Conservation (phyloP, 2,113 vertebrate species). For the Manacus vitellinus region DNA sequence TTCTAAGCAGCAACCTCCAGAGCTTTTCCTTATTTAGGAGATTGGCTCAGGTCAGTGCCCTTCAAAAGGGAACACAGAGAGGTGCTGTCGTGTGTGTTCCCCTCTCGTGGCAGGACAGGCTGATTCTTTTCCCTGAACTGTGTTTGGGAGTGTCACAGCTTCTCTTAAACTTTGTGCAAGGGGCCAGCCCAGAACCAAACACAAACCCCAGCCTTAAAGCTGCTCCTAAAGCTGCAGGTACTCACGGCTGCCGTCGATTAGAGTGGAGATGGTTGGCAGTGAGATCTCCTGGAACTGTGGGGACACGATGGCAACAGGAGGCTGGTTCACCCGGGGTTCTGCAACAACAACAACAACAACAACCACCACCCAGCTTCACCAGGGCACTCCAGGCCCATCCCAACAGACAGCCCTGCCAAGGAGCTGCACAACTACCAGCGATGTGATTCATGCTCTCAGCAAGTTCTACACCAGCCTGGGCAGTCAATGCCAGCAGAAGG, state of each 20-base stretch:
- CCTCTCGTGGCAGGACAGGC: not conserved
- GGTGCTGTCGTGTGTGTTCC: not conserved
- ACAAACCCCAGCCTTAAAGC: not conserved
- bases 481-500: not conserved
- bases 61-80: not conserved
- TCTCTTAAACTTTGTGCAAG: not conserved
- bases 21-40: constrained; percentile 9
- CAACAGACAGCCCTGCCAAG: not conserved
- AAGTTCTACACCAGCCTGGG: rapidly evolving
- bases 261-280: constrained; percentile 92
- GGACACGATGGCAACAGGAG: constrained; percentile 91
- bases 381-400: not conserved
- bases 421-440: not conserved
- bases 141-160: not conserved
- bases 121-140: not conserved
- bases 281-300: constrained; percentile 93
- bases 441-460: not conserved
- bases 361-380: not conserved
- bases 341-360: constrained; percentile 64
- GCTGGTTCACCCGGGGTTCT: constrained; percentile 94
- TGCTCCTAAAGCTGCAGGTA: constrained; percentile 4
- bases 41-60: not conserved
- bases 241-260: constrained; percentile 97
- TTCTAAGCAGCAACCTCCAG: not conserved
- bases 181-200: not conserved